Percentiles rank a stretch among this genome's conserved stretches.
Evolutionary conservation across 2,113 vertebrate species (phyloP).

Genomic region (Chamaetylas fuelleborni): DNA sequence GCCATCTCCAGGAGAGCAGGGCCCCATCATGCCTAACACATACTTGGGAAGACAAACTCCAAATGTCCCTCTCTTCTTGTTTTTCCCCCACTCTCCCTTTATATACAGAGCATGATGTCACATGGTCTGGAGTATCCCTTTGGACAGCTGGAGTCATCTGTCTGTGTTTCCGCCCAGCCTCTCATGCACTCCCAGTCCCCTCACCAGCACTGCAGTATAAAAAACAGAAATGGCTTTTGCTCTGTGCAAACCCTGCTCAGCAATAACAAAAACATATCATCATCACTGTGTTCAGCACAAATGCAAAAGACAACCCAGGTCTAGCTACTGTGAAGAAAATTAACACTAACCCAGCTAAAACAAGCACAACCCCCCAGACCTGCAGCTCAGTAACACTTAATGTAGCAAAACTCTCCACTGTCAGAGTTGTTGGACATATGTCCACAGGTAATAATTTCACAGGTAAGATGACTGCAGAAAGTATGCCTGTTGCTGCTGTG

Average conservation of each 20-base stretch:
- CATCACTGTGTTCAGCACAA: not conserved
- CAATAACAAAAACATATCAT: not conserved
- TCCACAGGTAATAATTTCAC: not conserved
- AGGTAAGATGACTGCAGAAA: not conserved
- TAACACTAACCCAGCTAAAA: not conserved
- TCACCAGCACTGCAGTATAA: accelerated
- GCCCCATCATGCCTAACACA: accelerated
- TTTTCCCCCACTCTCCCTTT: not conserved
- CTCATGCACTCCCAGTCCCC: not conserved
- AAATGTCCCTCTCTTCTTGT: not conserved
- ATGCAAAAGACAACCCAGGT: not conserved
- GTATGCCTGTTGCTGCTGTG: not conserved
- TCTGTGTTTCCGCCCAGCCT: not conserved
- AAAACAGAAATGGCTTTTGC: not conserved
- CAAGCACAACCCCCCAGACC: accelerated
- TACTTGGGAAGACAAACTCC: not conserved
- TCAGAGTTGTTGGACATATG: not conserved
- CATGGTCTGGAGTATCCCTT: not conserved
- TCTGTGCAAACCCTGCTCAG: not conserved
- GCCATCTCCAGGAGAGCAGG: not conserved
- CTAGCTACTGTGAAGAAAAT: not conserved
- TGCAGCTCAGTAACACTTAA: not conserved
- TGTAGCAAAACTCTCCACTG: not conserved
- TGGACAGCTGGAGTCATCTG: not conserved
- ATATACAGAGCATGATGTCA: not conserved